Conservation (phyloP, 2,113 vertebrate genomes). For the Pomatostomus ruficeps region DNA sequence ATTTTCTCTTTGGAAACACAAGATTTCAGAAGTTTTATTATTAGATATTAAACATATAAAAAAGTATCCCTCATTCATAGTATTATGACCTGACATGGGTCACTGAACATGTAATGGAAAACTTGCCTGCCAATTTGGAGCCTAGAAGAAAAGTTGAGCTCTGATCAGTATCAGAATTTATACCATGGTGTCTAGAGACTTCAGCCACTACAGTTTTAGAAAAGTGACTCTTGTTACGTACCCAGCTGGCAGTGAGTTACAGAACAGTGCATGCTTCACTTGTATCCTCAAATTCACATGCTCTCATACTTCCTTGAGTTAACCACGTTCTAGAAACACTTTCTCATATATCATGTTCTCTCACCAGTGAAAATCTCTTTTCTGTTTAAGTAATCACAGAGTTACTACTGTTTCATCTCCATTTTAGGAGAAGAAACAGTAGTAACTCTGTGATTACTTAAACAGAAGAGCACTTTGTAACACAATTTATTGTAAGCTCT, state of each 20-base stretch:
- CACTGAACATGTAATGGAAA: background rate
- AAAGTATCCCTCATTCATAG: background rate
- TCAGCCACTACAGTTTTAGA: background rate
- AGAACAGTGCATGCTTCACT: background rate
- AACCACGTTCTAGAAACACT: background rate
- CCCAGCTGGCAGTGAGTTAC: background rate
- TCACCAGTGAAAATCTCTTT: background rate
- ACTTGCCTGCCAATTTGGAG: background rate
- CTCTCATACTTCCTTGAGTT: background rate
- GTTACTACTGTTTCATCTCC: too few relatives aligned
- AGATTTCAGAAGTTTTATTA: background rate
- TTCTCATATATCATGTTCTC: background rate
- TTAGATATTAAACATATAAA: background rate
- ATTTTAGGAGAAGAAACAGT: background rate
- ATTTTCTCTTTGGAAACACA: background rate
- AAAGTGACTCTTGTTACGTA: background rate
- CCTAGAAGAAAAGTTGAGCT: background rate
- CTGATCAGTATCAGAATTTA: conserved; percentile 12
- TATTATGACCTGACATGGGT: background rate
- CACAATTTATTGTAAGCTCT: background rate
- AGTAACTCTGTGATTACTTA: background rate
- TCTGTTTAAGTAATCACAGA: too few relatives aligned
- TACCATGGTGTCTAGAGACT: background rate
- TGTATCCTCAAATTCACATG: background rate
- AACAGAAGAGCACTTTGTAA: background rate